Evolutionary conservation across 2,888 invertebrate genomes (phyloP).

Genomic region (Aspidiotus rigidus): DNA sequence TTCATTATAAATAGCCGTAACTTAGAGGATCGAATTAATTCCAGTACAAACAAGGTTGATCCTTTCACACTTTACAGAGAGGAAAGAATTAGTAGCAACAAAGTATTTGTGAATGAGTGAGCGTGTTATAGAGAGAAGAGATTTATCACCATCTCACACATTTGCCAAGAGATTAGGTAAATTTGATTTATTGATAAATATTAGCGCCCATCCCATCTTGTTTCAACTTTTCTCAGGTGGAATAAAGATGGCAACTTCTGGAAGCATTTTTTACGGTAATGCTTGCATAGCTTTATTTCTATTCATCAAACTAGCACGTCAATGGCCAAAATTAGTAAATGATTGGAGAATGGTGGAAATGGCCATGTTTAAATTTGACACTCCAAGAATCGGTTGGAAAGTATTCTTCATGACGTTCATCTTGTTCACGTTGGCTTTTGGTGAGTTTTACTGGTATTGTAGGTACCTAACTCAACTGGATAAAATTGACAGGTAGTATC

Average conservation of each 20-base stretch:
- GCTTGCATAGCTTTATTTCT: constrained; percentile 37
- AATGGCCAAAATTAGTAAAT: constrained; percentile 37
- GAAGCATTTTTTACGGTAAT: constrained; percentile 38
- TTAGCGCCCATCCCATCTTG: too few species aligned
- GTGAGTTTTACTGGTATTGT: constrained; percentile 32
- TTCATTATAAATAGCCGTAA: too few species aligned
- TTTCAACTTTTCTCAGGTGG: constrained; percentile 35
- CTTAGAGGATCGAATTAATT: too few species aligned
- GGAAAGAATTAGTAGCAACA: too few species aligned
- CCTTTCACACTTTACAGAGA: too few species aligned
- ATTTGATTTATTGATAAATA: too few species aligned
- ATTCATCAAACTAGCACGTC: constrained; percentile 36
- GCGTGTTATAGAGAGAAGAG: too few species aligned
- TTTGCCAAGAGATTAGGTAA: too few species aligned
- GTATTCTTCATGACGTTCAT: constrained; percentile 36
- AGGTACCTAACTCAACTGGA: too few species aligned
- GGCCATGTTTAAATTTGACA: constrained; percentile 37
- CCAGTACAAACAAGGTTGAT: too few species aligned
- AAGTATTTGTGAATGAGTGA: too few species aligned
- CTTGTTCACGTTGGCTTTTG: constrained; percentile 37
- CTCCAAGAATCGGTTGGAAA: constrained; percentile 36
- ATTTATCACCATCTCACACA: too few species aligned
- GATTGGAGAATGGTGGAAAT: constrained; percentile 38
- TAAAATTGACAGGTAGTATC: background rate
- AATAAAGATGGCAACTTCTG: constrained; percentile 38